Percentiles rank a stretch among this genome's conserved stretches.
phyloP scores from a whole-genome alignment of 2,888 invertebrate genomes.

The Ferrisia virgata region DNA sequence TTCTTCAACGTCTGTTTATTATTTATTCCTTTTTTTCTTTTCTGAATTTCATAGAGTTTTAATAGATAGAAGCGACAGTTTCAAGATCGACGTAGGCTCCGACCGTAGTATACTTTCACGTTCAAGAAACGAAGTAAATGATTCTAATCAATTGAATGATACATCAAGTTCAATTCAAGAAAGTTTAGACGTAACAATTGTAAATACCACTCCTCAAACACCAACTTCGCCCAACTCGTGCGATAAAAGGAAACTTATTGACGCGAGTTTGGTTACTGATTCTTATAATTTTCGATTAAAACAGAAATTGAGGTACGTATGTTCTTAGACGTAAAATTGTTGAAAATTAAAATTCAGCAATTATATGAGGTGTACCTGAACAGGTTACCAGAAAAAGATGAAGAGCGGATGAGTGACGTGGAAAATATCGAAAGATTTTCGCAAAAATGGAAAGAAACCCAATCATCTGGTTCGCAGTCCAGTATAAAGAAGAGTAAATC shows the following conservation, averaged over 20 bases:
- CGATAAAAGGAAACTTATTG: slow-evolving; percentile 21
- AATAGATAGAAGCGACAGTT: slow-evolving; percentile 25
- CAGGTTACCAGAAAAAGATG: slow-evolving; percentile 39
- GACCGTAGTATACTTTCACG: neutral
- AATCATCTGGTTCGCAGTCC: neutral
- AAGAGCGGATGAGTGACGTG: slow-evolving; percentile 40
- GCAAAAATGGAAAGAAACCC: slow-evolving; percentile 1
- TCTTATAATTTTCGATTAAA: slow-evolving; percentile 34
- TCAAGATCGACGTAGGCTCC: neutral
- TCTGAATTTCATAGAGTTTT: neutral
- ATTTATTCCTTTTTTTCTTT: neutral
- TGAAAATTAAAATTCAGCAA: too few species aligned
- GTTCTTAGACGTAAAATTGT: neutral
- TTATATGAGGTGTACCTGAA: too few species aligned
- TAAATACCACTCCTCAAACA: neutral
- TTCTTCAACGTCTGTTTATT: neutral
- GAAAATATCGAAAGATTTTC: slow-evolving; percentile 42
- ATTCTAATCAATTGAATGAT: neutral
- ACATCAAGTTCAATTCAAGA: slow-evolving; percentile 3
- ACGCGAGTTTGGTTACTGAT: neutral
- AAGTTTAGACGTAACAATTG: neutral
- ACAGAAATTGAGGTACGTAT: slow-evolving; percentile 27
- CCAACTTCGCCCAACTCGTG: neutral
- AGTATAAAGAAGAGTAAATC: slow-evolving; percentile 19
- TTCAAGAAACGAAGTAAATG: neutral